Conservation (phyloP, 2,797 vertebrate species). For the Lagodon rhomboides region DNA sequence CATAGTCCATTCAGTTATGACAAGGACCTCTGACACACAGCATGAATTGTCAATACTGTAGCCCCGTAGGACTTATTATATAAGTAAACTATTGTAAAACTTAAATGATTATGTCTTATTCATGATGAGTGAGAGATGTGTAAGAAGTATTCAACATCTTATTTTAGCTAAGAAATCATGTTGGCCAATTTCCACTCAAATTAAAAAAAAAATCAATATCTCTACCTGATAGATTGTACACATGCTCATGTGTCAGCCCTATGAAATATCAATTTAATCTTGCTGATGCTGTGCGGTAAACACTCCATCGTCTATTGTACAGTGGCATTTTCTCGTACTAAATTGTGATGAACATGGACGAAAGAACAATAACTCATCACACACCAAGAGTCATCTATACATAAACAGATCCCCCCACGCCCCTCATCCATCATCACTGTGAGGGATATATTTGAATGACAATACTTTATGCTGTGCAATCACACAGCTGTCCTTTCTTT, state of each 20-base stretch:
- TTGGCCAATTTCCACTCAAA: neutral
- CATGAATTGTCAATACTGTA: conserved; percentile 15
- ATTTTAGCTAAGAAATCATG: conserved; percentile 6
- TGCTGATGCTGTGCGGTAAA: conserved; percentile 53
- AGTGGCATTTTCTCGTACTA: conserved; percentile 55
- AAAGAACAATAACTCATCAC: conserved; percentile 71
- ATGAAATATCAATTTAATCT: conserved; percentile 50
- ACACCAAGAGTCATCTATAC: conserved; percentile 65
- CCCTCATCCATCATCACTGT: conserved; percentile 70
- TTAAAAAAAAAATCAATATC: conserved; percentile 3
- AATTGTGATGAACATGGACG: conserved; percentile 73
- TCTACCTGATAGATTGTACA: conserved; percentile 1
- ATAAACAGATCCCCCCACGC: conserved; percentile 65
- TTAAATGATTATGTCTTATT: neutral
- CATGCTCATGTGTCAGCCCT: conserved; percentile 4
- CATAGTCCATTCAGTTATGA: conserved; percentile 25
- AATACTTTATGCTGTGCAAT: conserved; percentile 85
- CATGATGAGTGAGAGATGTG: conserved; percentile 1
- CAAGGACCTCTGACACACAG: conserved; percentile 2
- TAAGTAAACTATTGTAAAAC: neutral
- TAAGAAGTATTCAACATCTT: conserved; percentile 1
- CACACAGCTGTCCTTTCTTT: conserved; percentile 71
- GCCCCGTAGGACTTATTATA: neutral
- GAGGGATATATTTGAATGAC: conserved; percentile 84
- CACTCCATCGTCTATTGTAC: conserved; percentile 37